Evolutionary conservation across 2,797 vertebrate species (phyloP).

Genomic region (Sebastes nivosus): DNA sequence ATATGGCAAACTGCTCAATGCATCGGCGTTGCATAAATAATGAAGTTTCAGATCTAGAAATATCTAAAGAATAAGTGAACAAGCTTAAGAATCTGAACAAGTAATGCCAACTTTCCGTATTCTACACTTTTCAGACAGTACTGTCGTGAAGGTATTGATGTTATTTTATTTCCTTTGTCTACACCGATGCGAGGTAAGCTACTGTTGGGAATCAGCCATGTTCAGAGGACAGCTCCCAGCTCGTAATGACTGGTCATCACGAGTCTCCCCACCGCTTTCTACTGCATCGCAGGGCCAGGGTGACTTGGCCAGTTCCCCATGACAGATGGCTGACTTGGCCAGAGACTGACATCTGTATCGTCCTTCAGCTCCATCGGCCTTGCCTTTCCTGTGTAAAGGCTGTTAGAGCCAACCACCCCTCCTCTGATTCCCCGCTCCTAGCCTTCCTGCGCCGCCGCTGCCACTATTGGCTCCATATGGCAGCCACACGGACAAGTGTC

Average conservation of each 20-base stretch:
- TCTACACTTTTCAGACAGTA: background rate
- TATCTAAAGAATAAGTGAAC: background rate
- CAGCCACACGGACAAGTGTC: slow-evolving; percentile 65
- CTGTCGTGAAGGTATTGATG: background rate
- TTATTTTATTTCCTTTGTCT: slow-evolving; percentile 1
- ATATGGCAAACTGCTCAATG: no score
- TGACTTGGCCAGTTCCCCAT: slow-evolving; percentile 53
- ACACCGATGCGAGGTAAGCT: slow-evolving; percentile 8
- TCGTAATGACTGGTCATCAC: slow-evolving; percentile 55
- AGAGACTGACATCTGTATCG: slow-evolving; percentile 71
- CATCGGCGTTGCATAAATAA: no score
- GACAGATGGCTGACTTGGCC: slow-evolving; percentile 74
- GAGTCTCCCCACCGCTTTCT: slow-evolving; percentile 44
- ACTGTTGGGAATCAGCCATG: slow-evolving; percentile 21
- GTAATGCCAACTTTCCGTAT: background rate
- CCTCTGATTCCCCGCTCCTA: slow-evolving; percentile 37
- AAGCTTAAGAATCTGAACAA: background rate
- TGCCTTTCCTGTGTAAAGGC: slow-evolving; percentile 43
- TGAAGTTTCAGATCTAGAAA: background rate
- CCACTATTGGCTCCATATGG: slow-evolving; percentile 70
- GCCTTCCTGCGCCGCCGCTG: slow-evolving; percentile 29
- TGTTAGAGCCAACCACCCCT: slow-evolving; percentile 55
- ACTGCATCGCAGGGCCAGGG: slow-evolving; percentile 19
- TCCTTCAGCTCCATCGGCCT: slow-evolving; percentile 56
- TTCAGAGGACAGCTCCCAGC: slow-evolving; percentile 39